These are phyloP conservation scores for Thymelicus lineola DNA, from an alignment of 2,888 invertebrate genomes.

Conservation along the genomic window DNA sequence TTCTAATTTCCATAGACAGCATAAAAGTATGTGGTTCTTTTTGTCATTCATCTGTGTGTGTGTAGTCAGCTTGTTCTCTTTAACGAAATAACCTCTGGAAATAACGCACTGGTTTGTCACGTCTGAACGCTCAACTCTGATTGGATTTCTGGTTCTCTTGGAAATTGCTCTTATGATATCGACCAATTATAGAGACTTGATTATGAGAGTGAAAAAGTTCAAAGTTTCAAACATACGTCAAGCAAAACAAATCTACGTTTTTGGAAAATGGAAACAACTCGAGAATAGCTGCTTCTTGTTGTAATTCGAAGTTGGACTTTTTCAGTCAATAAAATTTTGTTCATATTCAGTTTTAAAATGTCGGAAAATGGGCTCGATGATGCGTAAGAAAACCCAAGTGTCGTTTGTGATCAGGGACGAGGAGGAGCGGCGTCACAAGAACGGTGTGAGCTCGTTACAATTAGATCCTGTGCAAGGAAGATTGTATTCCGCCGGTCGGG, in stretches of 20 bases:
- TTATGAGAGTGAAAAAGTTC: not conserved
- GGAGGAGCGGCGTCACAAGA: constrained; percentile 96
- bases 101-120: not conserved
- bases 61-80: not conserved
- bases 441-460: constrained; percentile 98
- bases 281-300: not conserved
- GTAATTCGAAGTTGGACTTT: constrained; percentile 23
- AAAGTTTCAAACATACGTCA: not conserved
- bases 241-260: constrained; percentile 11
- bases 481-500: constrained; percentile 97
- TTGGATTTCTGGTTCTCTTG: not conserved
- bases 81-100: no score
- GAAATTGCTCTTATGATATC: not conserved
- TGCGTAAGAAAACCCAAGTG: constrained; percentile 90
- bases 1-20: no score
- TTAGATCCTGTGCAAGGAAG: constrained; percentile 94
- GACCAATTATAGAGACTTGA: not conserved
- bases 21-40: no score
- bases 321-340: constrained; percentile 47
- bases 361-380: constrained; percentile 82
- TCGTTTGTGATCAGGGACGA: constrained; percentile 99
- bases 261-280: not conserved
- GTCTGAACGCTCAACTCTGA: not conserved
- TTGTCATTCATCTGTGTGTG: no score
- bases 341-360: constrained; percentile 70